phyloP scores from a whole-genome alignment of 2,797 vertebrate species.

The Helostoma temminkii region DNA sequence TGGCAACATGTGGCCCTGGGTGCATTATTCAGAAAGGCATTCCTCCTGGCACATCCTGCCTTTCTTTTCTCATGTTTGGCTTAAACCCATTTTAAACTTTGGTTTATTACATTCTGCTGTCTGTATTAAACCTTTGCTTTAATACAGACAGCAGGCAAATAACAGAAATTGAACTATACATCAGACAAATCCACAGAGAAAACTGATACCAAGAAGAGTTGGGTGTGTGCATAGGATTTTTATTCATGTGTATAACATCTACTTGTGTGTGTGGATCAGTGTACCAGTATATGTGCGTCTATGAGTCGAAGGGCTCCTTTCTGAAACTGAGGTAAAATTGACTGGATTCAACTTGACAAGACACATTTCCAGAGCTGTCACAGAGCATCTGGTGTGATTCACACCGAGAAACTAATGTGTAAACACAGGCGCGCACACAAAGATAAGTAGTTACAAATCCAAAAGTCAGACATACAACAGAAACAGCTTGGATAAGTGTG shows the following conservation, averaged over 20 bases:
- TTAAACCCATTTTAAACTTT: constrained; percentile 1
- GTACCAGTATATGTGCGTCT: not conserved
- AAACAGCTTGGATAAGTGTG: not conserved
- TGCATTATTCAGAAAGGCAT: not conserved
- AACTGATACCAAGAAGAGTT: not conserved
- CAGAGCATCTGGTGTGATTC: constrained; percentile 31
- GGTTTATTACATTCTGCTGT: no score
- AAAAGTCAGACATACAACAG: not conserved
- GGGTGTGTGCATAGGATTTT: not conserved
- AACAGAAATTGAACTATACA: not conserved
- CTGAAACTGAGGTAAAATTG: not conserved
- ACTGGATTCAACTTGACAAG: constrained; percentile 15
- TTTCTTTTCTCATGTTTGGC: not conserved
- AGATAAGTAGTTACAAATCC: not conserved
- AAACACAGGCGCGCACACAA: constrained; percentile 14
- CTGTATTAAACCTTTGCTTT: no score
- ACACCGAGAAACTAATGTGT: not conserved
- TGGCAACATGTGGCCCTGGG: not conserved
- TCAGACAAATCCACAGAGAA: not conserved
- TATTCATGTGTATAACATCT: not conserved
- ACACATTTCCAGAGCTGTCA: constrained; percentile 23
- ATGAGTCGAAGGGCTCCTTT: not conserved
- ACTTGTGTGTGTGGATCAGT: not conserved
- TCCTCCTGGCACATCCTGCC: not conserved
- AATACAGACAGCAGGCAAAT: not conserved